These are phyloP conservation scores for Hypomesus transpacificus DNA, from an alignment of 2,113 vertebrate species.

Conservation along the genomic window DNA sequence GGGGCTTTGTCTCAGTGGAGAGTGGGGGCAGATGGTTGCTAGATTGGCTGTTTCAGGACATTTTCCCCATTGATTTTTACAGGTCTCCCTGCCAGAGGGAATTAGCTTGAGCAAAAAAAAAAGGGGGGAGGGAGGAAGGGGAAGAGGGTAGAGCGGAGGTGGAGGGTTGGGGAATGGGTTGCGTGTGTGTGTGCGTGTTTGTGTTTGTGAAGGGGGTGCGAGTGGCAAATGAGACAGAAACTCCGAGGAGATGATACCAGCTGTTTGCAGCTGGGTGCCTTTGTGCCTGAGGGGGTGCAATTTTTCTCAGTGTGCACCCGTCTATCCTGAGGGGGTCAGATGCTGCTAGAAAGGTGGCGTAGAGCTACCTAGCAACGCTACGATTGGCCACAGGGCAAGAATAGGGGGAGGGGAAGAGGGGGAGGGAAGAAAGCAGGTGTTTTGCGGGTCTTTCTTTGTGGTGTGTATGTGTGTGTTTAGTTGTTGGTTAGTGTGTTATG, in stretches of 20 bases:
- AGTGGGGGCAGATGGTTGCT: slow-evolving; percentile 66
- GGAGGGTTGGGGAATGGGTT: slow-evolving; percentile 3
- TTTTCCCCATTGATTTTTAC: slow-evolving; percentile 67
- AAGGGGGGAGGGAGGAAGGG: slow-evolving; percentile 9
- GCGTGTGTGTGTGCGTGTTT: background rate
- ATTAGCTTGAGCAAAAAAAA: slow-evolving; percentile 47
- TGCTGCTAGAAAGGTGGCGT: slow-evolving; percentile 1
- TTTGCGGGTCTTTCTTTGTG: background rate
- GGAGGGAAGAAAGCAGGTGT: slow-evolving; percentile 11
- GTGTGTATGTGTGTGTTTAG: background rate
- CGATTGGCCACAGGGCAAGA: slow-evolving; percentile 11
- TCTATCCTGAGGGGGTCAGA: slow-evolving; percentile 5
- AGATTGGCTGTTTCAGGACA: slow-evolving; percentile 18
- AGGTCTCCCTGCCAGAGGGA: slow-evolving; percentile 62
- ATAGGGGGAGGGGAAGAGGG: slow-evolving; percentile 3
- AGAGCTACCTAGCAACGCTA: background rate
- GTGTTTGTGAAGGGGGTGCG: background rate
- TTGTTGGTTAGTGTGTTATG: background rate
- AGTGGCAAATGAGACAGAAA: background rate
- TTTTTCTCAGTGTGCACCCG: background rate
- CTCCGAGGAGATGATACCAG: slow-evolving; percentile 18
- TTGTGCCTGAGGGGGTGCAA: background rate
- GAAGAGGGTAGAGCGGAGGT: background rate
- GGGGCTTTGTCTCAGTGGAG: slow-evolving; percentile 53
- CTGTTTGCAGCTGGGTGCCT: slow-evolving; percentile 29